Evolutionary conservation across 2,113 vertebrate genomes (phyloP).

Genomic region (Brachyhypopomus occidentalis): DNA sequence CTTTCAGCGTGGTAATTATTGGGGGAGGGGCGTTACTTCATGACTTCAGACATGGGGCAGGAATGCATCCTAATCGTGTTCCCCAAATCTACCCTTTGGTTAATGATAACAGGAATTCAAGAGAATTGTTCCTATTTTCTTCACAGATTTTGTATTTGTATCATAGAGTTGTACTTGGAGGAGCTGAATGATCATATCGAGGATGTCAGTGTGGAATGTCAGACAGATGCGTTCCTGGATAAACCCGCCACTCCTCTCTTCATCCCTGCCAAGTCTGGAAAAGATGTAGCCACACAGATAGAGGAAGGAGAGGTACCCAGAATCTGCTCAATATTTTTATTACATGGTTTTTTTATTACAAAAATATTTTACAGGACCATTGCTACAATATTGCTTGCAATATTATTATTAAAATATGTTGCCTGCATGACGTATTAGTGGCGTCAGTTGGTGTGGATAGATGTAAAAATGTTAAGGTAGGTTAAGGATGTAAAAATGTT

Average conservation of each 20-base stretch:
- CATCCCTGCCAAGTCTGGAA: constrained; percentile 88
- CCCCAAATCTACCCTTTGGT: too few relatives aligned
- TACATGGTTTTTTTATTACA: background rate
- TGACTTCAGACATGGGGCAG: too few relatives aligned
- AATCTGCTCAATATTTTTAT: background rate
- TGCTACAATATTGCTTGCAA: too few relatives aligned
- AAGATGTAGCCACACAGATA: constrained; percentile 87
- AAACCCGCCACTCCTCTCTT: constrained; percentile 88
- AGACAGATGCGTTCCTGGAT: constrained; percentile 91
- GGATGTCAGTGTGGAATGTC: constrained; percentile 80
- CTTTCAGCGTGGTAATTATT: too few relatives aligned
- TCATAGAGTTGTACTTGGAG: constrained; percentile 88
- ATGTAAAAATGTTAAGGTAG: too few relatives aligned
- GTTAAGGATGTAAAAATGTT: too few relatives aligned
- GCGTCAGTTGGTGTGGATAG: too few relatives aligned
- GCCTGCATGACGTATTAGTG: too few relatives aligned
- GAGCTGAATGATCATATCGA: constrained; percentile 81
- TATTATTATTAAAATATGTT: too few relatives aligned
- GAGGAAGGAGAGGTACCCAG: constrained; percentile 87
- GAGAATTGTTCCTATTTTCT: background rate
- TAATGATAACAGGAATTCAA: background rate
- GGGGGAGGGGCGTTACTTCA: too few relatives aligned
- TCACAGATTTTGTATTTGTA: background rate
- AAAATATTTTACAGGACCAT: background rate
- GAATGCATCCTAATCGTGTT: too few relatives aligned